Conservation (phyloP, 2,113 vertebrate species). For the Tenrec ecaudatus region DNA sequence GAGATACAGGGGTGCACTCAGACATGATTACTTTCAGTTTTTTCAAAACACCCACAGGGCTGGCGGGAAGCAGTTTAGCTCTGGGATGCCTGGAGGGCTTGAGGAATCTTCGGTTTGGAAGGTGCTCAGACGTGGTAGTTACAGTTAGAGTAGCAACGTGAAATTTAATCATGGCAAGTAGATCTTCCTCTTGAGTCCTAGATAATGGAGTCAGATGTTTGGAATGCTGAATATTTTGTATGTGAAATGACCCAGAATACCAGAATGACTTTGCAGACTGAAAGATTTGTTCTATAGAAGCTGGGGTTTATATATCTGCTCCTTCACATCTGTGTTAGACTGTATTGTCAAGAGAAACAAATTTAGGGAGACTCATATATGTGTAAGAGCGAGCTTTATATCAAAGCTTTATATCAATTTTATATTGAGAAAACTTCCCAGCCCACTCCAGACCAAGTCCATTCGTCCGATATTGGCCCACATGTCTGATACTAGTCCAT, state of each 20-base stretch:
- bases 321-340: too few species aligned
- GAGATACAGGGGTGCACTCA: background rate
- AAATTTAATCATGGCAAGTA: background rate
- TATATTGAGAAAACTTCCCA: too few species aligned
- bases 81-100: background rate
- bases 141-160: background rate
- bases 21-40: background rate
- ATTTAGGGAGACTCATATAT: too few species aligned
- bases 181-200: background rate
- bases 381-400: too few species aligned
- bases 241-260: background rate
- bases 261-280: background rate
- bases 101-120: too few species aligned
- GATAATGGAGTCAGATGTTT: background rate
- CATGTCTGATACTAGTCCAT: too few species aligned
- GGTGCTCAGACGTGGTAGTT: background rate
- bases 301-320: background rate
- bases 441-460: too few species aligned
- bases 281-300: background rate
- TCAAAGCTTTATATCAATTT: too few species aligned
- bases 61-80: background rate
- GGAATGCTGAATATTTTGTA: background rate
- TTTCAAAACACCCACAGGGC: fast-evolving
- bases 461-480: too few species aligned
- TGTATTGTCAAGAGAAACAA: too few species aligned